Conservation (phyloP, 2,113 vertebrate species). For the Sclerurus mexicanus region DNA sequence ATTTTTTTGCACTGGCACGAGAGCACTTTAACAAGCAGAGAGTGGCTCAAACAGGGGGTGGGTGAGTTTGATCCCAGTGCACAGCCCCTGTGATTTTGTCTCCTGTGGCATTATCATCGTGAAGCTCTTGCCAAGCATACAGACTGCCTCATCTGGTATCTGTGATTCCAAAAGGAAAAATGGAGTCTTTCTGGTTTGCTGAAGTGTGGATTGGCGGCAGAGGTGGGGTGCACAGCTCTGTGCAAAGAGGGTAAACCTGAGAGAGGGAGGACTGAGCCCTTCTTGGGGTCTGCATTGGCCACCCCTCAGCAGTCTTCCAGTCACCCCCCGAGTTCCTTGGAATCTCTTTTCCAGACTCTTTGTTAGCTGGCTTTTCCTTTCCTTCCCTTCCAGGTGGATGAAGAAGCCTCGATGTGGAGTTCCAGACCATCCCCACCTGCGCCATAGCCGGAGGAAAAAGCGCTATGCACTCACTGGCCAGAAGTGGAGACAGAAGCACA, state of each 20-base stretch:
- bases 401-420: slow-evolving; percentile 94
- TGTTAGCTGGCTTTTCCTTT: neutral
- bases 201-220: neutral
- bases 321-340: neutral
- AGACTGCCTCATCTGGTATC: neutral
- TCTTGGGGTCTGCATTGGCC: neutral
- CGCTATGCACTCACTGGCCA: slow-evolving; percentile 97
- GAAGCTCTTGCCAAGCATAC: neutral
- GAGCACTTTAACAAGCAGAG: neutral
- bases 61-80: neutral
- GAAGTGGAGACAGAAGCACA: slow-evolving; percentile 95
- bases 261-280: neutral
- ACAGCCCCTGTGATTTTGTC: fast-evolving
- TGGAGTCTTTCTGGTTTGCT: neutral
- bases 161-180: neutral
- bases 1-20: neutral
- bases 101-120: neutral
- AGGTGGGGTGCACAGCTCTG: neutral
- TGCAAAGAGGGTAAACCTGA: neutral
- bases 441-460: slow-evolving; percentile 87
- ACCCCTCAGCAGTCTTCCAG: neutral
- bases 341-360: neutral
- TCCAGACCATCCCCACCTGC: slow-evolving; percentile 89
- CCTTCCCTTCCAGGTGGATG: slow-evolving; percentile 87
- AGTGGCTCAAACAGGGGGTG: neutral